phyloP scores from a whole-genome alignment of 2,113 vertebrate genomes.

The Ammodytes dubius region DNA sequence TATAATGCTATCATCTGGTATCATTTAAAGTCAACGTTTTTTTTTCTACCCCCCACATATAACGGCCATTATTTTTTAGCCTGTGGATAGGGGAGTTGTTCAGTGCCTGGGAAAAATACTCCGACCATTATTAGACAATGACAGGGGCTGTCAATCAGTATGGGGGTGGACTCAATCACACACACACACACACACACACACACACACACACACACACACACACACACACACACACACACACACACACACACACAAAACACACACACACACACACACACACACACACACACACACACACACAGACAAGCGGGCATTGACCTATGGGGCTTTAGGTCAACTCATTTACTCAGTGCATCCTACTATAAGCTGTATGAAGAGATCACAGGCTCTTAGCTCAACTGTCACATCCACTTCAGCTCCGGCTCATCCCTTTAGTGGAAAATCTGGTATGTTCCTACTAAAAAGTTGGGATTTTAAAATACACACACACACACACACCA shows the following conservation, averaged over 20 bases:
- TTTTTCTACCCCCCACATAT: constrained; percentile 27
- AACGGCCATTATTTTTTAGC: constrained; percentile 4
- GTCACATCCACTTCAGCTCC: constrained; percentile 68
- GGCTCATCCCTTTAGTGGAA: constrained; percentile 29
- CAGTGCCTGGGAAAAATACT: constrained; percentile 82
- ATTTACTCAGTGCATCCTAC: constrained; percentile 80
- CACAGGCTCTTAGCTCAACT: constrained; percentile 78
- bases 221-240: constrained; percentile 49
- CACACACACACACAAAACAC: constrained; percentile 22
- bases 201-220: constrained; percentile 19
- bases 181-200: constrained; percentile 38
- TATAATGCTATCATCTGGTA: constrained; percentile 26
- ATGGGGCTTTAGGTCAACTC: constrained; percentile 87
- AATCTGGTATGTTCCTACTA: too few species aligned
- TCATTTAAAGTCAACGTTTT: constrained; percentile 40
- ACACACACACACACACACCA: constrained; percentile 11
- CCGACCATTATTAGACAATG: constrained; percentile 76
- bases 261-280: constrained; percentile 42
- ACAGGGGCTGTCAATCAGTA: constrained; percentile 81
- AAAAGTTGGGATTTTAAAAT: too few species aligned
- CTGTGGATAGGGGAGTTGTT: constrained; percentile 38
- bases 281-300: constrained; percentile 38
- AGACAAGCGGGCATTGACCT: constrained; percentile 75
- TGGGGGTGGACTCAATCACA: constrained; percentile 71
- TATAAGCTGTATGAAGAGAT: constrained; percentile 80